A percentile compares a stretch with the other conserved stretches of the same genome.
These are phyloP conservation scores for Musca domestica DNA, from an alignment of 1,140 invertebrate species.

Conservation along the genomic window DNA sequence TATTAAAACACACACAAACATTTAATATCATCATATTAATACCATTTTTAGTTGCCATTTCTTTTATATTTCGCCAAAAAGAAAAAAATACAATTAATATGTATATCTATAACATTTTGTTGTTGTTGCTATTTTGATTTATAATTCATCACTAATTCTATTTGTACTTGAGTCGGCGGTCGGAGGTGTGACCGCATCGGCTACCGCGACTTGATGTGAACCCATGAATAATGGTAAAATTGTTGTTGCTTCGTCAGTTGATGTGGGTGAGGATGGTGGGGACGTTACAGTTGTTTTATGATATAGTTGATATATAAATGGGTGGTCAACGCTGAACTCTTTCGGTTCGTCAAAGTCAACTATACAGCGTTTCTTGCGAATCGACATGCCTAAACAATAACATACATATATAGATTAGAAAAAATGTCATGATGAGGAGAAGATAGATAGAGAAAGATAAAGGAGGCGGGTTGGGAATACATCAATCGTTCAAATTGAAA, in stretches of 20 bases:
- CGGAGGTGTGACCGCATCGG: conserved; percentile 17
- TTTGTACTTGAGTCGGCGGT: conserved; percentile 13
- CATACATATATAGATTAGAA: too few relatives aligned
- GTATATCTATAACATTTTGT: too few relatives aligned
- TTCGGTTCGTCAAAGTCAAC: conserved; percentile 25
- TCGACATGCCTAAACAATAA: conserved; percentile 30
- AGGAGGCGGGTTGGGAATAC: too few relatives aligned
- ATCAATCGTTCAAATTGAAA: too few relatives aligned
- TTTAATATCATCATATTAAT: too few relatives aligned
- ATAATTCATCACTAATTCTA: conserved; percentile 13
- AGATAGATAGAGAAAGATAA: too few relatives aligned
- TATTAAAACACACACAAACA: too few relatives aligned
- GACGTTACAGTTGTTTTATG: conserved; percentile 25
- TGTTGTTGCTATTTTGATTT: neutral
- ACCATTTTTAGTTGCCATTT: too few relatives aligned
- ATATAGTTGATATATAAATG: conserved; percentile 41
- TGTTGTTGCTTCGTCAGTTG: neutral
- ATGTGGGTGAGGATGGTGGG: neutral
- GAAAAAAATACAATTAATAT: too few relatives aligned
- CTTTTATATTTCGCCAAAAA: too few relatives aligned
- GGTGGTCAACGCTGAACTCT: conserved; percentile 45
- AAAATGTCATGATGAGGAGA: too few relatives aligned
- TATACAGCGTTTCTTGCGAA: conserved; percentile 36
- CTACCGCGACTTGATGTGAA: conserved; percentile 32
- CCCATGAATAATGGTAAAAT: conserved; percentile 36